These are phyloP conservation scores for Drepana arcuata DNA, from an alignment of 1,140 invertebrate genomes.

Conservation along the genomic window DNA sequence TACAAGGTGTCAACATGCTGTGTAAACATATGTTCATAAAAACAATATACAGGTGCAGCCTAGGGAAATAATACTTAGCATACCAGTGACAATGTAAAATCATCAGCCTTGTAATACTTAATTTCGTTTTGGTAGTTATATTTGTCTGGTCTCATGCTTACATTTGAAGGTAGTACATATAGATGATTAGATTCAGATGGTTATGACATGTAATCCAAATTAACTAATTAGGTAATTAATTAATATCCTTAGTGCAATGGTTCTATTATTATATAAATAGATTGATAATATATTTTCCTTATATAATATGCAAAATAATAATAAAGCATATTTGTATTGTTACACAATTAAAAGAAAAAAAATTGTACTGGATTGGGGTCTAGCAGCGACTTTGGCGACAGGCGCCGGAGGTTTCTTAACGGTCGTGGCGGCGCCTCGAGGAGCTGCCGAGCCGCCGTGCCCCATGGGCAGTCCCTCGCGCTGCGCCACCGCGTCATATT, in stretches of 20 bases:
- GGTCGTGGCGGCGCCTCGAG: constrained; percentile 62
- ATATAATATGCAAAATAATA: constrained; percentile 11
- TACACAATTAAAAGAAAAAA: constrained; percentile 38
- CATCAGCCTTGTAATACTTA: too few relatives aligned
- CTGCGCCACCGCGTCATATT: constrained; percentile 91
- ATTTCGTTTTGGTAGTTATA: too few relatives aligned
- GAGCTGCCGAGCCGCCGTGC: constrained; percentile 74
- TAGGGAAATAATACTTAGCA: too few relatives aligned
- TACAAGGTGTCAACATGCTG: constrained; percentile 2
- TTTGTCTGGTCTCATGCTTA: too few relatives aligned
- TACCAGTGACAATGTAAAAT: too few relatives aligned
- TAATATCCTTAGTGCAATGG: constrained; percentile 24
- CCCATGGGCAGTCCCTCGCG: constrained; percentile 89
- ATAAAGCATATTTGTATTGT: constrained; percentile 16
- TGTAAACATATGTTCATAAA: too few relatives aligned
- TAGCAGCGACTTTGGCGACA: constrained; percentile 69
- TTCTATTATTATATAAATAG: constrained; percentile 9
- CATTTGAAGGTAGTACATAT: too few relatives aligned
- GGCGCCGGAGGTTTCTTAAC: constrained; percentile 62
- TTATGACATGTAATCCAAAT: too few relatives aligned
- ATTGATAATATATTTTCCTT: constrained; percentile 6
- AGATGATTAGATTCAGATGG: too few relatives aligned
- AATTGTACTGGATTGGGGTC: constrained; percentile 74
- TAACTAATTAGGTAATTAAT: too few relatives aligned
- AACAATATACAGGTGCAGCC: too few relatives aligned